A percentile compares a stretch with the other conserved stretches of the same genome.
phyloP scores from a whole-genome alignment of 1,140 invertebrate species.

The Chlorops oryzae region DNA sequence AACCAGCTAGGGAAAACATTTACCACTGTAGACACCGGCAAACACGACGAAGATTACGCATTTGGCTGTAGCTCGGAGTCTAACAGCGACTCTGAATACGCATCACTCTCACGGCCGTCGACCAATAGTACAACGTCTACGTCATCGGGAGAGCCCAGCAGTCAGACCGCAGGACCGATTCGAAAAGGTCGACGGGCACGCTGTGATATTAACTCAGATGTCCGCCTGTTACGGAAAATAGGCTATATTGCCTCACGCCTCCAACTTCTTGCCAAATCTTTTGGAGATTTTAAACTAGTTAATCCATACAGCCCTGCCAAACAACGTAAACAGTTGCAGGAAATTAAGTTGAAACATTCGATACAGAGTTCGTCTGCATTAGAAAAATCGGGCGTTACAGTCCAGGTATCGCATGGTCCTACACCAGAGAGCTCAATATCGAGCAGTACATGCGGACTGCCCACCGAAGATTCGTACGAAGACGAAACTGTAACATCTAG shows the following conservation, averaged over 20 bases:
- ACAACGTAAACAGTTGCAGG: slow-evolving; percentile 37
- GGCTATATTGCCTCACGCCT: slow-evolving; percentile 43
- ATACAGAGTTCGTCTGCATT: slow-evolving; percentile 33
- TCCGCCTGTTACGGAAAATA: slow-evolving; percentile 36
- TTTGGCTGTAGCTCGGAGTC: slow-evolving; percentile 10
- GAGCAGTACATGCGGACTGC: slow-evolving; percentile 10
- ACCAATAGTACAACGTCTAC: slow-evolving; percentile 15
- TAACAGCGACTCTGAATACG: slow-evolving; percentile 10
- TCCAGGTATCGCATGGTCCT: slow-evolving; percentile 7
- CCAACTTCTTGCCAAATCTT: slow-evolving; percentile 36
- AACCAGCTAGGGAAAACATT: background rate
- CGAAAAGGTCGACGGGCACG: background rate
- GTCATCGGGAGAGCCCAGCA: slow-evolving; percentile 4
- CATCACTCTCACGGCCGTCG: background rate
- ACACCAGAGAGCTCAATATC: slow-evolving; percentile 10
- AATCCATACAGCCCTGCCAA: slow-evolving; percentile 41
- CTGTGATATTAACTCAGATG: slow-evolving; percentile 30
- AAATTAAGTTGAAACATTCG: slow-evolving; percentile 38
- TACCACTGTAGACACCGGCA: slow-evolving; percentile 5
- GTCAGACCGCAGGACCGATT: background rate
- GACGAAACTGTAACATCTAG: slow-evolving; percentile 4
- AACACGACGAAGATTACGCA: slow-evolving; percentile 8
- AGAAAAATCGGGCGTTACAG: slow-evolving; percentile 15
- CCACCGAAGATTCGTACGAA: slow-evolving; percentile 5
- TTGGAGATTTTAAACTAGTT: slow-evolving; percentile 34